A percentile compares a stretch with the other conserved stretches of the same genome.
These are phyloP conservation scores for Atta cephalotes DNA, from an alignment of 1,140 invertebrate genomes.

Conservation along the genomic window DNA sequence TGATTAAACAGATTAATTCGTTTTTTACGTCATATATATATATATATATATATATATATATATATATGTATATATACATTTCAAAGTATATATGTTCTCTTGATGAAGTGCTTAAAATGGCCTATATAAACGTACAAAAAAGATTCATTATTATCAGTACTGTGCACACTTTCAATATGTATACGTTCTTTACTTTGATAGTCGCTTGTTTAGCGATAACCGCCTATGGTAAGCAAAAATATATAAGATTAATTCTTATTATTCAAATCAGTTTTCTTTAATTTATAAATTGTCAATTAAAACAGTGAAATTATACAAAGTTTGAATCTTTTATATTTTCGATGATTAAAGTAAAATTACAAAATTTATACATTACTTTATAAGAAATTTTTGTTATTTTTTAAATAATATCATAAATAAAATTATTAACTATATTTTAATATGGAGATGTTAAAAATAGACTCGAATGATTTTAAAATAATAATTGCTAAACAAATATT, in stretches of 20 bases:
- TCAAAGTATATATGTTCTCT: background rate
- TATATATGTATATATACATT: background rate
- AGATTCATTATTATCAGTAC: background rate
- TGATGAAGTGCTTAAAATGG: background rate
- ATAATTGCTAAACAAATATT: background rate
- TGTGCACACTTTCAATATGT: slow-evolving; percentile 30
- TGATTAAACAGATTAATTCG: background rate
- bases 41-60: background rate
- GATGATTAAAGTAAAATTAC: background rate
- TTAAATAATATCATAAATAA: background rate
- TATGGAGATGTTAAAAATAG: background rate
- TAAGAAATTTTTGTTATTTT: background rate
- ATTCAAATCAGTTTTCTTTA: background rate
- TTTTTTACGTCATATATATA: background rate
- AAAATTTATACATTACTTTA: background rate
- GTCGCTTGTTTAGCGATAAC: slow-evolving; percentile 32
- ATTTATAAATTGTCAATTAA: background rate
- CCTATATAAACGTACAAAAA: slow-evolving; percentile 58
- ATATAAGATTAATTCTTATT: background rate
- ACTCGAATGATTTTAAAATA: background rate
- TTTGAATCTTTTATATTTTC: background rate
- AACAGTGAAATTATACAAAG: background rate
- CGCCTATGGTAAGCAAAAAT: slow-evolving; percentile 48
- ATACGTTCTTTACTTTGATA: background rate
- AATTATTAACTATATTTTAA: background rate